phyloP scores from a whole-genome alignment of 2,797 vertebrate genomes.

The Phylloscopus collybita region DNA sequence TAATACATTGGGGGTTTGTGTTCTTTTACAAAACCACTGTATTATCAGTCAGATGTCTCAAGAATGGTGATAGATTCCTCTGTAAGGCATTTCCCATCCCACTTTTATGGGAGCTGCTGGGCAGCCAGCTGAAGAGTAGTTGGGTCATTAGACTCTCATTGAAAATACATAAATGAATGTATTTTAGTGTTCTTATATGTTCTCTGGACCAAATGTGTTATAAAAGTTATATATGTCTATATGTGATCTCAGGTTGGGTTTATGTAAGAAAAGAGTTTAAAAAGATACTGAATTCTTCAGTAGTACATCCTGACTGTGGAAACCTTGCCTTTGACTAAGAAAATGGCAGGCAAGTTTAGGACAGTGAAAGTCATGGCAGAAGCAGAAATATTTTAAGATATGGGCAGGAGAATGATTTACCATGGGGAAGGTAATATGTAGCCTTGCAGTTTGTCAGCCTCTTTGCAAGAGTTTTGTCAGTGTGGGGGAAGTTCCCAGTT shows the following conservation, averaged over 20 bases:
- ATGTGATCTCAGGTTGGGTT: neutral
- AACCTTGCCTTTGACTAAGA: neutral
- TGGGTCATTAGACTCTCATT: neutral
- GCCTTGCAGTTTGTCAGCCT: neutral
- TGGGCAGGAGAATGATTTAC: neutral
- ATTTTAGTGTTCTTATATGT: neutral
- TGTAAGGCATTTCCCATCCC: neutral
- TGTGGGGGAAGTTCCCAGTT: neutral
- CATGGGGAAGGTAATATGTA: neutral
- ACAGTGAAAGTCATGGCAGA: neutral
- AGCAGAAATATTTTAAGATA: neutral
- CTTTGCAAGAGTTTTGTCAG: neutral
- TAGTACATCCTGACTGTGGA: neutral
- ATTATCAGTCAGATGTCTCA: neutral
- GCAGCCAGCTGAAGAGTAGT: neutral
- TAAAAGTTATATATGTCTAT: neutral
- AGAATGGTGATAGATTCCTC: neutral
- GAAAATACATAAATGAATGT: neutral
- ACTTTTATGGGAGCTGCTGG: neutral
- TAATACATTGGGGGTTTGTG: neutral
- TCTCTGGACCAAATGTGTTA: neutral
- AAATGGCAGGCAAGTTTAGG: neutral
- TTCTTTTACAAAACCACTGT: neutral
- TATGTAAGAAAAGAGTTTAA: neutral
- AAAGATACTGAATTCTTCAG: neutral